phyloP scores from a whole-genome alignment of 2,113 vertebrate genomes.

The Daboia siamensis region DNA sequence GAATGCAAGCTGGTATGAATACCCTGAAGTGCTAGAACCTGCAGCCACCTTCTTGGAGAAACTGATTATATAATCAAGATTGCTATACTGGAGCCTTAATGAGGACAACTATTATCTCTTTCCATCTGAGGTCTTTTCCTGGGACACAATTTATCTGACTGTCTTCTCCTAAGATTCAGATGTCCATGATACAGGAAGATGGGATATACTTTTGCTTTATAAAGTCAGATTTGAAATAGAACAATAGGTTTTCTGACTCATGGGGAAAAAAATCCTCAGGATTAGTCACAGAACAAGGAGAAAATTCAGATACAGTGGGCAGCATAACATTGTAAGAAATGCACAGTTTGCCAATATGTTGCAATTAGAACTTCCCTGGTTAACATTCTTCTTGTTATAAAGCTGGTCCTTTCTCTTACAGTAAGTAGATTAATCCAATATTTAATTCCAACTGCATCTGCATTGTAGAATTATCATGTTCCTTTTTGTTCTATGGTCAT shows the following conservation, averaged over 20 bases:
- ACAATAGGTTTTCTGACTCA: not conserved
- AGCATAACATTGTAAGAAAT: not conserved
- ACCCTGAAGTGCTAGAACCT: slow-evolving; percentile 3
- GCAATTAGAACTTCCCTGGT: not conserved
- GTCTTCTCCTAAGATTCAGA: not conserved
- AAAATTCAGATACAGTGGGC: not conserved
- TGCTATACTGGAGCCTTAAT: not conserved
- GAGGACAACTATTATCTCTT: slow-evolving; percentile 5
- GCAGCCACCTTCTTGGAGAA: not conserved
- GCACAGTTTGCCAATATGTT: not conserved
- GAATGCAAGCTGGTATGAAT: not conserved
- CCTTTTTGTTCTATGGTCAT: not conserved
- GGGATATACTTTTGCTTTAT: not conserved
- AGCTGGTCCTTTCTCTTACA: not conserved
- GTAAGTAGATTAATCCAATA: not conserved
- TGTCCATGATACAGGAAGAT: not conserved
- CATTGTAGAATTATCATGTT: not conserved
- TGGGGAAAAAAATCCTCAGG: not conserved
- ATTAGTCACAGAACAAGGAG: not conserved
- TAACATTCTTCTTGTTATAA: not conserved
- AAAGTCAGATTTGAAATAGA: not conserved
- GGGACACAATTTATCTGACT: not conserved
- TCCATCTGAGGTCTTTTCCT: not conserved
- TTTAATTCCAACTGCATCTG: not conserved
- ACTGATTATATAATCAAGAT: slow-evolving; percentile 16